These are phyloP conservation scores for Synaphobranchus kaupii DNA, from an alignment of 2,797 vertebrate species.

Conservation along the genomic window DNA sequence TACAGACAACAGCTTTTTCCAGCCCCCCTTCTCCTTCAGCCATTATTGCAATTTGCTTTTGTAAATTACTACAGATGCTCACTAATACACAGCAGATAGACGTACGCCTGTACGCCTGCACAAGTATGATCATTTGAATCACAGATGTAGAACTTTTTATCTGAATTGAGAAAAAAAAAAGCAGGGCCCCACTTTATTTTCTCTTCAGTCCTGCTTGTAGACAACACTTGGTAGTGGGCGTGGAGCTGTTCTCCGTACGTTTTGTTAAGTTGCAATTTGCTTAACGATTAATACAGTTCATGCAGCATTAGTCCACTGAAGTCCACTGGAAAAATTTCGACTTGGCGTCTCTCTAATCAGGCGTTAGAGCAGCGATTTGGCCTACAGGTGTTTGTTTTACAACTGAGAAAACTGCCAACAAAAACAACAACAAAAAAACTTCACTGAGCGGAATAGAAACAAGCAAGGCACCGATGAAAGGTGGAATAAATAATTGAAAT, in stretches of 20 bases:
- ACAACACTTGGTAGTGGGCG: neutral
- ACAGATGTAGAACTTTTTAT: neutral
- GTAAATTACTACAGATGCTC: neutral
- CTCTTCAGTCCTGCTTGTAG: neutral
- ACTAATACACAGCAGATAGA: neutral
- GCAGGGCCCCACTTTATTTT: neutral
- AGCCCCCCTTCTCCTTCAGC: neutral
- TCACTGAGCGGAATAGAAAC: neutral
- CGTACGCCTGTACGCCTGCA: neutral
- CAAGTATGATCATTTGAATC: neutral
- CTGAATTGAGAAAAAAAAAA: neutral
- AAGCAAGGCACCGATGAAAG: slow-evolving; percentile 48
- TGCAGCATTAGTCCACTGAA: neutral
- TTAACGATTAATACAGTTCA: neutral
- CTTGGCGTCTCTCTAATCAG: neutral
- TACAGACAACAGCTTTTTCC: neutral
- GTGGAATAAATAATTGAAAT: slow-evolving; percentile 57
- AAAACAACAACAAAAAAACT: neutral
- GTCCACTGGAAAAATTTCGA: neutral
- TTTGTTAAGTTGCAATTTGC: neutral
- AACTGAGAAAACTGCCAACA: neutral
- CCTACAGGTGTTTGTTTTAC: neutral
- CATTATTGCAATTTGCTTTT: neutral
- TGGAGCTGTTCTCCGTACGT: neutral
- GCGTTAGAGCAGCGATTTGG: neutral